Evolutionary conservation across 2,888 invertebrate genomes (phyloP), one percentile per base, ranked within the genome.

Genomic region (Leucozona laternaria): DNA sequence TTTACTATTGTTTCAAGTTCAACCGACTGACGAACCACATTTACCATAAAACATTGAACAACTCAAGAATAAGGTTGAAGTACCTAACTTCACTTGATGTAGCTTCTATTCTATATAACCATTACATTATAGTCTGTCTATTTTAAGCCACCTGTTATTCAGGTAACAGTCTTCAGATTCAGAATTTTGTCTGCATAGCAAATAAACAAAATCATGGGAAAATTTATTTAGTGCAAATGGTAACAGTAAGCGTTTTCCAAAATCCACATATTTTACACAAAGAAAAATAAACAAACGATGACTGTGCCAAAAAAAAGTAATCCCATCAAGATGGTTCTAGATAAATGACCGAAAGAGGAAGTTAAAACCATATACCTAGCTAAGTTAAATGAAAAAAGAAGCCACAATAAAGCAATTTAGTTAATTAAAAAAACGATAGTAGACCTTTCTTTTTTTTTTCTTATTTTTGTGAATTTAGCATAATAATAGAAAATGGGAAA

Each of bases 381-480:
- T 8, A 8, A n/a, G 22, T 15, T 13, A 45, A 37, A n/a, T 34
- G 13, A 45, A 53, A 4, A 11, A 13, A 37, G 20, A 62, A 68
- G 50, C 57, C 50, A 37, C 45, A 37, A 53, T 40, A 50, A 66
- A 45, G 55, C 62, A 55, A 55, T 62, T 55, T 62, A 71, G 55
- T 71, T 79, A 62, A 79, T 79, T 71, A 43, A 43, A 45, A 40
- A 43, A 45, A 45, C 1, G 48, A 48, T 20, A 48, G 53, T 11
- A 25, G 25, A 22, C 34, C 5, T 53, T 53, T 22, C 34, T 62
- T 64, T 25, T 28, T 34, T 34, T 25, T n/a, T 4, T 66, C 8
- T 37, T 10, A 6, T 66, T 48, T 48, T 31, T 17, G 13, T 31
- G 15, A 66, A 66, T 66, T 50, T 34, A 48, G 48, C 13, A 7